Evolutionary conservation across 2,797 vertebrate genomes (phyloP).

Genomic region (Malacoraja senta): DNA sequence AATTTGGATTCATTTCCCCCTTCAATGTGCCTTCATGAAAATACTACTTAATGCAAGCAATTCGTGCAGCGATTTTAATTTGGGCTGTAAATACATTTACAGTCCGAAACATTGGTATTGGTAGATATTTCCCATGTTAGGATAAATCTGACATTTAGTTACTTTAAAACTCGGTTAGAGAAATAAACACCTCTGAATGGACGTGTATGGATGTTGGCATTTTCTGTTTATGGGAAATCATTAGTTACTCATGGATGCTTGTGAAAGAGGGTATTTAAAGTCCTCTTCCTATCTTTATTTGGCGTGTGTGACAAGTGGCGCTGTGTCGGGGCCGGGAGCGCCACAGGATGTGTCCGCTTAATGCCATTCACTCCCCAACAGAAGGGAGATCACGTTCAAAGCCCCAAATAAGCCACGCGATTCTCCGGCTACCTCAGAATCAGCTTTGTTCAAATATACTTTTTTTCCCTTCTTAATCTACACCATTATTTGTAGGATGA

Average conservation of each 20-base stretch:
- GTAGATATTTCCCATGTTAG: background rate
- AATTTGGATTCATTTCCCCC: background rate
- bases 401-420: constrained; percentile 58
- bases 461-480: constrained; percentile 40
- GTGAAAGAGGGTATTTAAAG: constrained; percentile 45
- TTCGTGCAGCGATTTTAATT: background rate
- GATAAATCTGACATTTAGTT: background rate
- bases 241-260: constrained; percentile 50
- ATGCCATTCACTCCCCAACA: constrained; percentile 56
- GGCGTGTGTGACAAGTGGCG: constrained; percentile 43
- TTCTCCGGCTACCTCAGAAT: constrained; percentile 54
- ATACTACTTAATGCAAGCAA: background rate
- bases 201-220: constrained; percentile 56
- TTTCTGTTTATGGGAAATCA: constrained; percentile 55
- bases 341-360: constrained; percentile 58
- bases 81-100: background rate
- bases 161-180: background rate
- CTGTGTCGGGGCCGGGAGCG: constrained; percentile 60
- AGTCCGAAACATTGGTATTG: background rate
- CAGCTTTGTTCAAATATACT: constrained; percentile 48
- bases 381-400: constrained; percentile 57
- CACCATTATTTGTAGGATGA: background rate
- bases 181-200: background rate
- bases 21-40: background rate
- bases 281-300: constrained; percentile 44